Evolutionary conservation across 2,797 vertebrate species (phyloP).

Genomic region (Oceanodroma leucorhoa): DNA sequence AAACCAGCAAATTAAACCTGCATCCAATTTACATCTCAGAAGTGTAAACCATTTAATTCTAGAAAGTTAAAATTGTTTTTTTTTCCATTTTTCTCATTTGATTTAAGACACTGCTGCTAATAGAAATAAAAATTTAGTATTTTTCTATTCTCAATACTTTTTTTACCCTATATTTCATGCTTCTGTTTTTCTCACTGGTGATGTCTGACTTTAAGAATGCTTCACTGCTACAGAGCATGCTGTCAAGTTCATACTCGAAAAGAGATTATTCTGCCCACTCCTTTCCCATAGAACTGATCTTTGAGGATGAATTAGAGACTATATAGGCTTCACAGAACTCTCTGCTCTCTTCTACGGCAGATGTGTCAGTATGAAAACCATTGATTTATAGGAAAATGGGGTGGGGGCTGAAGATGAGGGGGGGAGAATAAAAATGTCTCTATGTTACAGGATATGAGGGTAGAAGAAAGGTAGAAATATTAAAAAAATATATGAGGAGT

Average conservation of each 20-base stretch:
- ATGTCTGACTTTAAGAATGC: not conserved
- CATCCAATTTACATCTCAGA: not conserved
- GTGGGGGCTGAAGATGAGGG: not conserved
- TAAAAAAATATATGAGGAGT: not conserved
- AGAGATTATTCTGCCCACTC: not conserved
- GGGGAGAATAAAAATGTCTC: not conserved
- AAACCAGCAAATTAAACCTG: not conserved
- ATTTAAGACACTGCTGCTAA: not conserved
- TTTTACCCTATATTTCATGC: not conserved
- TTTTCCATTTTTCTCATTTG: not conserved
- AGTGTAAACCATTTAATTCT: not conserved
- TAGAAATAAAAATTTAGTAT: not conserved
- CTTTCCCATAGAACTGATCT: not conserved
- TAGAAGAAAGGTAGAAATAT: not conserved
- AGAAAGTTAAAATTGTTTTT: not conserved
- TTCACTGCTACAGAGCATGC: not conserved
- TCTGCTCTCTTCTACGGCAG: not conserved
- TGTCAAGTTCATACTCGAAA: not conserved
- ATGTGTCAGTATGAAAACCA: not conserved
- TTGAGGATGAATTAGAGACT: conserved; percentile 9
- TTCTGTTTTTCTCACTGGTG: not conserved
- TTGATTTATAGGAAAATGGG: not conserved
- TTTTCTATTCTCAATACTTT: not conserved
- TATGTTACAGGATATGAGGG: not conserved
- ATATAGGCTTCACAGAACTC: not conserved